Conservation (phyloP, 2,797 vertebrate genomes). For the Gephyroberyx darwinii region DNA sequence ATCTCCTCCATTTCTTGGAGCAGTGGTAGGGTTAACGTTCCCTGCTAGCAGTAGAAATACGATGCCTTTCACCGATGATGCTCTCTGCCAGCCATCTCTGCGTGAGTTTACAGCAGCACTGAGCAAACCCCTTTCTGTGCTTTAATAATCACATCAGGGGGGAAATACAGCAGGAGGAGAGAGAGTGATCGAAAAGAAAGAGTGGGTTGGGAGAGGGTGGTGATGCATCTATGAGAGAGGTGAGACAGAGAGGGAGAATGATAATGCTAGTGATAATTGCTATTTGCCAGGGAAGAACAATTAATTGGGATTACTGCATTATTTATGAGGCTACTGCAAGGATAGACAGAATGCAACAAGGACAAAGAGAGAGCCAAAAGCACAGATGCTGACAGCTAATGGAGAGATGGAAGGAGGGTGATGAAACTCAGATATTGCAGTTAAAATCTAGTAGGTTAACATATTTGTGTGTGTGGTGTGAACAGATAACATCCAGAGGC, state of each 20-base stretch:
- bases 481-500: not conserved
- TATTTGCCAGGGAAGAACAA: constrained; percentile 2
- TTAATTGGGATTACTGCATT: constrained; percentile 22
- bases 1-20: too few relatives aligned
- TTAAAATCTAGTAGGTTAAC: not conserved
- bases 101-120: constrained; percentile 35
- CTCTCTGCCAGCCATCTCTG: not conserved
- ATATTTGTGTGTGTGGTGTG: not conserved
- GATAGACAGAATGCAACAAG: constrained; percentile 9
- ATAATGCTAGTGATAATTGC: not conserved
- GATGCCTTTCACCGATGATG: not conserved
- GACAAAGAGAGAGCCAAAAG: not conserved
- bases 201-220: not conserved
- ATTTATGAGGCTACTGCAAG: constrained; percentile 20
- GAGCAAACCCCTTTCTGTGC: constrained; percentile 27
- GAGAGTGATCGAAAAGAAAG: not conserved
- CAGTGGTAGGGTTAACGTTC: too few relatives aligned
- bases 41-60: not conserved
- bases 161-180: constrained; percentile 2
- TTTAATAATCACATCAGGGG: constrained; percentile 11
- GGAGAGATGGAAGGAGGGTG: constrained; percentile 1
- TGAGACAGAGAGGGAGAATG: not conserved
- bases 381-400: not conserved
- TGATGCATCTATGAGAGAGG: not conserved
- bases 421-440: constrained; percentile 11